Evolutionary conservation across 2,888 invertebrate species (phyloP), one percentile per base, ranked within the genome.

Genomic region (Agrenia bidenticulata): DNA sequence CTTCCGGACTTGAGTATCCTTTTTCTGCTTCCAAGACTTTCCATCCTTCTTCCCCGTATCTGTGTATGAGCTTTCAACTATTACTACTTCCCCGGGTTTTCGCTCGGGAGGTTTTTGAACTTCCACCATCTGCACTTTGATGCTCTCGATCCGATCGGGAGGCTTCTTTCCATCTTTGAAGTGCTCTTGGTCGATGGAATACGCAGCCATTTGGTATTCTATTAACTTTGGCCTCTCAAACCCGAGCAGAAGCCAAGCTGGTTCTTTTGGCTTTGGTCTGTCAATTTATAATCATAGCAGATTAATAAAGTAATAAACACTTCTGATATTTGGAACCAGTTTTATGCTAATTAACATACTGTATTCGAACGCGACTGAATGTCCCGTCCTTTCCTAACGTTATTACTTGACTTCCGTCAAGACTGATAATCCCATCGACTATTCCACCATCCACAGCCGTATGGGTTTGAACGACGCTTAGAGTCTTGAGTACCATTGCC

Each of bases 361-460:
- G 55, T 4, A 75, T 32, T 53, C 59, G 60, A 41, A 73, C 61
- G 23, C 66, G 67, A 51, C 64, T 61, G 49, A 75, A 66, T 1
- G 73, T 73, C n/a, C 64, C 64, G 61, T 75, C 73, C 42, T 66
- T 50, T 1, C 75, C 75, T 19, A 75, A 55, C 5, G 70, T 61
- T 17, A 75, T 60, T 1, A 73, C 54, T 60, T 70, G 71, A 23
- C 69, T 64, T 2, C 73, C 75, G 61, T 75, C 71, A 26, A 70
- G 54, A 60, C 69, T 71, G 2, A 75, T 65, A 17, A 72, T 53
- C 17, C 73, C 75, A 50, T 75, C 73, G 2, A 42, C 55, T n/a
- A 75, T 63, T 1, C 75, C 75, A 11, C 67, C 66, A 19, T 67
- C 55, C 27, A 67, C 64, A 23, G 56, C 66, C 37, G 60, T 66